Evolutionary conservation across 1,140 invertebrate genomes (phyloP).

Genomic region (Tetranychus cinnabarinus): DNA sequence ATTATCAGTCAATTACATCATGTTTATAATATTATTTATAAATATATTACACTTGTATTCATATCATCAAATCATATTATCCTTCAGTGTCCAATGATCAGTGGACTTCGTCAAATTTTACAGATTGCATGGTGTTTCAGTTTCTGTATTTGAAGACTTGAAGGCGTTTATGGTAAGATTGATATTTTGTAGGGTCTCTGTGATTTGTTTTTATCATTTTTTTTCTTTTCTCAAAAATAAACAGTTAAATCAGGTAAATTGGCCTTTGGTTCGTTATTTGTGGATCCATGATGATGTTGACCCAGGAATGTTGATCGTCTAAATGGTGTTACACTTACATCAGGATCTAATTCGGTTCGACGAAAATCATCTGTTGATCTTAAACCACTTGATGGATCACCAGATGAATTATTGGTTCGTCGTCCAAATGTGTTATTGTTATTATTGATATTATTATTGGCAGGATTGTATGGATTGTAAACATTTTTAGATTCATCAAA

Average conservation of each 20-base stretch:
- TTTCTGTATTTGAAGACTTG: too few relatives aligned
- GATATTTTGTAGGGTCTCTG: too few relatives aligned
- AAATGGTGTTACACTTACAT: constrained; percentile 28
- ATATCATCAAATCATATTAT: too few relatives aligned
- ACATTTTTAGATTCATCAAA: background rate
- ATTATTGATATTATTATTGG: background rate
- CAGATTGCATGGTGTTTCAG: too few relatives aligned
- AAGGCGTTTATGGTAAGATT: too few relatives aligned
- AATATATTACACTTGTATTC: too few relatives aligned
- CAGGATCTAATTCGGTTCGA: constrained; percentile 27
- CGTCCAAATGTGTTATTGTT: background rate
- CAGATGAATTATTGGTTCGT: background rate
- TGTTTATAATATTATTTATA: too few relatives aligned
- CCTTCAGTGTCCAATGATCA: too few relatives aligned
- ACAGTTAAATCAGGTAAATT: constrained; percentile 31
- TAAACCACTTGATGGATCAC: constrained; percentile 11
- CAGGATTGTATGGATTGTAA: background rate
- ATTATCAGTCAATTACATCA: too few relatives aligned
- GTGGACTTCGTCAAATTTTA: too few relatives aligned
- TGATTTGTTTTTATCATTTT: too few relatives aligned
- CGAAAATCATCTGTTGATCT: background rate
- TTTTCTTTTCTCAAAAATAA: constrained; percentile 22
- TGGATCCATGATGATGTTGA: background rate
- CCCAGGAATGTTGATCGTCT: constrained; percentile 13
- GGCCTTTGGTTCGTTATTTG: constrained; percentile 15